Conservation (phyloP, 2,888 invertebrate genomes). For the Torymus texanus region DNA sequence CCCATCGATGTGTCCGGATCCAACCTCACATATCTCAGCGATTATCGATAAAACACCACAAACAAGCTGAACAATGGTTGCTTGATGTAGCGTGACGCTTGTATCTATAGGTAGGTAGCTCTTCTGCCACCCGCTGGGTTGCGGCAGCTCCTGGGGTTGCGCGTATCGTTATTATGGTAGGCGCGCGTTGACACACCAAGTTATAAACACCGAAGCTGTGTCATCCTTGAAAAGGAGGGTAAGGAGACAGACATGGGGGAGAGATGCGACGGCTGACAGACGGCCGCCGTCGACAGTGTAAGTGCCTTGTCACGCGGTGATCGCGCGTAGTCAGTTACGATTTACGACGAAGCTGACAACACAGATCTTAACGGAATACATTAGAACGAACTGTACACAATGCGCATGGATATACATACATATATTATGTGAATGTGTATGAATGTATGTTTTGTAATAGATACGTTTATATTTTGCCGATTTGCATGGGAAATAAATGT, state of each 20-base stretch:
- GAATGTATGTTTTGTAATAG: no score
- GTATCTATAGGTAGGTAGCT: no score
- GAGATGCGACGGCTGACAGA: slow-evolving; percentile 64
- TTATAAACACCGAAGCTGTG: slow-evolving; percentile 67
- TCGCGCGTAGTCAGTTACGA: slow-evolving; percentile 40
- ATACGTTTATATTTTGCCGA: no score
- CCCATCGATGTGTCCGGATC: no score
- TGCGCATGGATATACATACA: background rate
- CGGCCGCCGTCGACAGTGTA: slow-evolving; percentile 62
- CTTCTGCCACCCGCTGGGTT: no score
- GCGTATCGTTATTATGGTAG: slow-evolving; percentile 67
- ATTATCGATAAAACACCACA: no score
- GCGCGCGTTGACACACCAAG: slow-evolving; percentile 69
- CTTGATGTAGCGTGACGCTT: no score
- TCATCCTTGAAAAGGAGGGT: slow-evolving; percentile 56
- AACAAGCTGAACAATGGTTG: no score
- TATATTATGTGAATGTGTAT: no score
- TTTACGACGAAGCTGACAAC: slow-evolving; percentile 52
- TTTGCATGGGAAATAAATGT: no score
- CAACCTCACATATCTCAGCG: no score
- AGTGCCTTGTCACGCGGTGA: slow-evolving; percentile 63
- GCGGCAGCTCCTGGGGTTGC: slow-evolving; percentile 64
- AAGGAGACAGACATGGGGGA: slow-evolving; percentile 58
- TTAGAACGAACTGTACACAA: slow-evolving; percentile 1
- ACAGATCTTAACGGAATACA: slow-evolving; percentile 32